Conservation (phyloP, 2,113 vertebrate genomes). For the Ctenomys sociabilis region DNA sequence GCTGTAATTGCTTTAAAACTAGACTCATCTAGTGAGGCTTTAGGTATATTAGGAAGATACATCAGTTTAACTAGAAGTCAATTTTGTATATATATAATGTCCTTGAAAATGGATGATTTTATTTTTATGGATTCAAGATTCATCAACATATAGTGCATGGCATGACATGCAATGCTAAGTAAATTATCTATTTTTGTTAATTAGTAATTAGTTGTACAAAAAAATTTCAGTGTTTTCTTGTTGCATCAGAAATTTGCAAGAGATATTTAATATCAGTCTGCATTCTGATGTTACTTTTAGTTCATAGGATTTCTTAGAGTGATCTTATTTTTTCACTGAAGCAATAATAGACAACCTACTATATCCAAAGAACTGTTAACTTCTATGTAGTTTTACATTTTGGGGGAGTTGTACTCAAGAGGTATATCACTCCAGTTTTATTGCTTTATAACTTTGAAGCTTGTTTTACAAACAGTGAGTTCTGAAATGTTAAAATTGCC, state of each 20-base stretch:
- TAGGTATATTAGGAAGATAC: not conserved
- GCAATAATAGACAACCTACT: not conserved
- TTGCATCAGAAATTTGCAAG: not conserved
- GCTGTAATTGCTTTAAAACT: not conserved
- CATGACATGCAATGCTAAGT: not conserved
- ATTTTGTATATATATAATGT: not conserved
- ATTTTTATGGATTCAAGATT: not conserved
- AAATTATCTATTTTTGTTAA: not conserved
- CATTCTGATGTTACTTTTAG: not conserved
- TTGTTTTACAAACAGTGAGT: not conserved
- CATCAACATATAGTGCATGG: not conserved
- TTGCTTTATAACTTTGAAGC: not conserved
- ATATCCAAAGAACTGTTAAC: not conserved
- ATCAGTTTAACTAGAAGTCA: not conserved
- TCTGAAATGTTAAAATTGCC: not conserved
- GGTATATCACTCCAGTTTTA: not conserved
- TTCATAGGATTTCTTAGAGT: not conserved
- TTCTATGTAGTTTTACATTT: not conserved
- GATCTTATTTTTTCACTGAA: constrained; percentile 29
- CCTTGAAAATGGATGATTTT: not conserved
- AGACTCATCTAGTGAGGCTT: not conserved
- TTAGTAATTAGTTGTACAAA: not conserved
- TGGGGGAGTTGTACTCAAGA: not conserved
- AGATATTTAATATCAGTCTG: not conserved
- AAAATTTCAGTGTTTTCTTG: not conserved